These are phyloP conservation scores for Heterotis niloticus DNA, from an alignment of 2,113 vertebrate species.

Conservation along the genomic window DNA sequence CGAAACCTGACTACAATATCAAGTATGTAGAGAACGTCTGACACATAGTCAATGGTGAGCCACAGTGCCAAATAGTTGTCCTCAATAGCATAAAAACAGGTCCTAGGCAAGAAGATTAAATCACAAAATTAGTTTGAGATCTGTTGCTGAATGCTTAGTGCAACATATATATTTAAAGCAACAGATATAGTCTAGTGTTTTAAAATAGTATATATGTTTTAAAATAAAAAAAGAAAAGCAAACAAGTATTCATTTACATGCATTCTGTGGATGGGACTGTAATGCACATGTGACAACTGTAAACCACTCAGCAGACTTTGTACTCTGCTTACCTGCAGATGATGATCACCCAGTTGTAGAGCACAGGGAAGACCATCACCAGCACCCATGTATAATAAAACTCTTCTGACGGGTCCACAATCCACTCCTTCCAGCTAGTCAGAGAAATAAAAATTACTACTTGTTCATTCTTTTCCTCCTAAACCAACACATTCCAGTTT, in stretches of 20 bases:
- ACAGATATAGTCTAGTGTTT: neutral
- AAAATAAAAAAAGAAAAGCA: no score
- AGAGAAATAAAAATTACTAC: neutral
- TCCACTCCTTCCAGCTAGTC: slow-evolving; percentile 59
- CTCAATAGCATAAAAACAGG: slow-evolving; percentile 75
- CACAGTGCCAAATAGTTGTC: slow-evolving; percentile 64
- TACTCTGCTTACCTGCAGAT: slow-evolving; percentile 68
- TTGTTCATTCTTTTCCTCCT: neutral
- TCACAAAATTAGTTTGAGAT: neutral
- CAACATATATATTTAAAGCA: neutral
- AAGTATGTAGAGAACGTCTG: slow-evolving; percentile 73
- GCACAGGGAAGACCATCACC: slow-evolving; percentile 72
- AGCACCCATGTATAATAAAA: slow-evolving; percentile 82
- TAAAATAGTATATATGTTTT: no score
- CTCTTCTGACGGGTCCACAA: slow-evolving; percentile 77
- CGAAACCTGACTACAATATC: slow-evolving; percentile 71
- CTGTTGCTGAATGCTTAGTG: neutral
- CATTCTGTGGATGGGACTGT: neutral
- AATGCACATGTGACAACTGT: neutral
- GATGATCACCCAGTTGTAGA: slow-evolving; percentile 83
- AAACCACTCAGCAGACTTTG: neutral
- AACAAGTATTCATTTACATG: no score
- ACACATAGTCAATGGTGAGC: slow-evolving; percentile 75
- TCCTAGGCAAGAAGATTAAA: slow-evolving; percentile 52
- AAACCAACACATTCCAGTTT: neutral